Base-by-base conservation (phyloP, 2,797 vertebrate genomes). In the Tolypeutes matacus region DNA sequence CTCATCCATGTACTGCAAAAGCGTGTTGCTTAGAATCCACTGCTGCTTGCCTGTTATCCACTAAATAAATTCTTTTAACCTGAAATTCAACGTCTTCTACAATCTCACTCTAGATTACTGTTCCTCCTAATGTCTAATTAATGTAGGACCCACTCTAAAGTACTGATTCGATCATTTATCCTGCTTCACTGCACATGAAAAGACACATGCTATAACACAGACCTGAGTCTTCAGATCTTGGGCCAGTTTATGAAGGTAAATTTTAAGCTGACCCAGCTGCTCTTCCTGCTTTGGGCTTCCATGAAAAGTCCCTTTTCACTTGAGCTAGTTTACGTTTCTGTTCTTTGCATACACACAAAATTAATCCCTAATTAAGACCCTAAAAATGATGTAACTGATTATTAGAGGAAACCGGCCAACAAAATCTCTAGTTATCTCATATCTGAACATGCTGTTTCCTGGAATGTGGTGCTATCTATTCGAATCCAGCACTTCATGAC, bases 111-210 rank as follows among this genome's bases (percentile, higher is more conserved):
- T 42, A 42, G 49, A 65, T 36, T 51, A 49, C 21, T 88, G 84
- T 92, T 78, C 78, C 69, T 73, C 67, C 15, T 51, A 56, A 65
- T 31, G 12, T n/a, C 49, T 46, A 76, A 70, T 86, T 86, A 93
- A 20, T 27, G 27, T 73, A 5, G 73, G 7, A 18, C 25, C 39
- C 17, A 82, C 39, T 86, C 42, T 9, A 27, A 75, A 75, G 82
- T 53, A 60, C 14, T n/a, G 46, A 80, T 58, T 10, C 36, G 31
- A 91, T 51, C 65, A 53, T 42, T 80, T 86, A 64, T 65, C 67
- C 23, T 75, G 49, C 36, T 58, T 75, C 49, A 65, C 2, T 3
- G 0, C 49, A 23, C 2, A 0, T 34, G n/a, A 36, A 60, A 60
- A 7, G 8, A 34, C 39, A 65, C 8, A 64, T 77, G 58, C 13